Evolutionary conservation across 1,140 invertebrate genomes (phyloP), one percentile per base, ranked within the genome.

Genomic region (Teleogryllus occipitalis): DNA sequence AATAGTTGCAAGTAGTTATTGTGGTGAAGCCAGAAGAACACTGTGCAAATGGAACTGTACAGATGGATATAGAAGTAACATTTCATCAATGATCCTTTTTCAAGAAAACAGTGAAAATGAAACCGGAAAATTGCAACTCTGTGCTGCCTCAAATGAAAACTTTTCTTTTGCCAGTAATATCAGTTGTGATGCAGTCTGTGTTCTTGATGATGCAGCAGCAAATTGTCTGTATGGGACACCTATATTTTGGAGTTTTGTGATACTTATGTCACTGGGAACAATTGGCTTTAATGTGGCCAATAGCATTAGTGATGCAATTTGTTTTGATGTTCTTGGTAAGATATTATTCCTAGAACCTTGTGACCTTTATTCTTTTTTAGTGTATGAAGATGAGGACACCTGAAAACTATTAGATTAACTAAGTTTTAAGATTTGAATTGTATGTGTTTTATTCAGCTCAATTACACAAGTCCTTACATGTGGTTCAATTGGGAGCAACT

Each of bases 271-370:
- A 47, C 79, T 93, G 3, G 93, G 93, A 48, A 92, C 89, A 3
- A 91, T 94, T 81, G 90, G 91, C 21, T 95, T 92, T 83, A 94
- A 94, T 84, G 92, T 95, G 1, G 88, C 89, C 22, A 94, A 94
- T 82, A 93, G 91, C 78, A 91, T 94, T 47, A 93, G 91, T 54
- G 94, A 95, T 86, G 93, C 93, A 39, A 91, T 94, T 78, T 94
- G 93, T 85, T 95, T 94, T 83, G 93, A 94, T 86, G 87, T 94
- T 73, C 88, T 95, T 74, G 93, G 93, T 91, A 87, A 88, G 84
- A 83, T 81, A 47, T 76, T 75, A 1, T 22, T 10, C 2, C 2
- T 8, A 27, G 5, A 39, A 39, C 1, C 27, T 39, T 39, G 27
- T 39, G 14, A 73, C 21, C 21, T 18, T 75, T 75, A 75, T 75